These are phyloP conservation scores for Bufo gargarizans DNA, from an alignment of 2,113 vertebrate species.

Conservation along the genomic window DNA sequence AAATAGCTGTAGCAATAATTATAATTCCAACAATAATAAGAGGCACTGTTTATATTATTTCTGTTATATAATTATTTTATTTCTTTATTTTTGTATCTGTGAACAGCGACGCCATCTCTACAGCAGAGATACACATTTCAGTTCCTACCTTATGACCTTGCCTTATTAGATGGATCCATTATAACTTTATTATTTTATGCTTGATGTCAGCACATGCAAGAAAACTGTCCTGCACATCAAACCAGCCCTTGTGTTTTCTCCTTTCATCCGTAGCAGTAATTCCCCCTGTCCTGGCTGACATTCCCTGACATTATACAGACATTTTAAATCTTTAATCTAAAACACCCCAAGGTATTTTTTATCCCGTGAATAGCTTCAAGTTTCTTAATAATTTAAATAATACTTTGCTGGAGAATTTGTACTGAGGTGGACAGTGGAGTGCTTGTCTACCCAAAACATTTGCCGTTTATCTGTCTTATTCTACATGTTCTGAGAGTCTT, in stretches of 20 bases:
- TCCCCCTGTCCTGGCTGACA: slow-evolving; percentile 37
- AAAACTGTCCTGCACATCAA: neutral
- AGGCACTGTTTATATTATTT: no score
- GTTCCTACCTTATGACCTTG: neutral
- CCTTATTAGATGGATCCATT: slow-evolving; percentile 11
- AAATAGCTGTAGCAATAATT: no score
- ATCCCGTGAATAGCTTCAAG: slow-evolving; percentile 20
- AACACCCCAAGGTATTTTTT: slow-evolving; percentile 50
- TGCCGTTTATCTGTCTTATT: slow-evolving; percentile 24
- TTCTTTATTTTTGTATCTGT: neutral
- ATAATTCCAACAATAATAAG: no score
- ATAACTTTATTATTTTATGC: slow-evolving; percentile 16
- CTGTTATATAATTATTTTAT: no score
- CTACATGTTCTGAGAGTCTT: neutral
- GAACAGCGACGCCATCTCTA: neutral
- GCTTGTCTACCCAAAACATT: slow-evolving; percentile 13
- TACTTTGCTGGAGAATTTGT: slow-evolving; percentile 35
- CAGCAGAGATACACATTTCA: neutral
- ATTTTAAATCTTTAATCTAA: slow-evolving; percentile 53
- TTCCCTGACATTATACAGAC: slow-evolving; percentile 47
- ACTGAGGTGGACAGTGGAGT: neutral
- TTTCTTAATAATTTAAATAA: slow-evolving; percentile 49
- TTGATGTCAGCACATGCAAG: neutral
- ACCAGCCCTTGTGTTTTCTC: slow-evolving; percentile 4
- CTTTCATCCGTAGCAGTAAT: slow-evolving; percentile 43